Evolutionary conservation across 2,888 invertebrate species (phyloP).

Genomic region (Polia nebulosa): DNA sequence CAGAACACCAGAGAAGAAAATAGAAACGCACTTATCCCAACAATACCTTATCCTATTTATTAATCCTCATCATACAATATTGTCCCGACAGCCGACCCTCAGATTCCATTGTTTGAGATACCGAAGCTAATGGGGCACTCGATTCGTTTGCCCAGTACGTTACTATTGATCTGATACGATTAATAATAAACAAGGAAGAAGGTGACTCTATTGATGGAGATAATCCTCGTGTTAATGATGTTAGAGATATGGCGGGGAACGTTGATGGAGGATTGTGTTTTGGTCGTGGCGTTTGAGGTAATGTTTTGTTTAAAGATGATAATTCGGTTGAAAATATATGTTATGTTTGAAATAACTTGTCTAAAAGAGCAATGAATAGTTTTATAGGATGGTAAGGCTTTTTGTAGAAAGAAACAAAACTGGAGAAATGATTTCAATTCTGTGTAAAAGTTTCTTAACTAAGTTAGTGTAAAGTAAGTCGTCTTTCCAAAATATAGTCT

Average conservation of each 20-base stretch:
- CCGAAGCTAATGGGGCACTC: conserved; percentile 52
- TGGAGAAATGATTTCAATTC: background rate
- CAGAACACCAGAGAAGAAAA: conserved; percentile 31
- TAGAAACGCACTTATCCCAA: conserved; percentile 16
- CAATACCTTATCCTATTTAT: conserved; percentile 33
- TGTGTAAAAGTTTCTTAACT: background rate
- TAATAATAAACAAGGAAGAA: conserved; percentile 50
- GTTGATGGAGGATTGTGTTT: conserved; percentile 15
- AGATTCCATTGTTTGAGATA: conserved; percentile 47
- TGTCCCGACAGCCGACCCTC: conserved; percentile 40
- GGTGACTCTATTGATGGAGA: conserved; percentile 25
- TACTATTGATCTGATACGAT: conserved; percentile 55
- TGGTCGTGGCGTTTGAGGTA: background rate
- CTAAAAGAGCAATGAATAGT: too few relatives aligned
- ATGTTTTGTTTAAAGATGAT: background rate
- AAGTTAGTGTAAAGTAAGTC: background rate
- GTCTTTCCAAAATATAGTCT: background rate
- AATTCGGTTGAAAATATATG: background rate
- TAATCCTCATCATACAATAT: conserved; percentile 45
- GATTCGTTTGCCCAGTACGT: conserved; percentile 56
- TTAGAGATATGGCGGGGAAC: background rate
- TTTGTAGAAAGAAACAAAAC: background rate
- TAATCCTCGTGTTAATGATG: conserved; percentile 32
- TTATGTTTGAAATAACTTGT: background rate
- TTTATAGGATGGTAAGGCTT: too few relatives aligned